Evolutionary conservation across 2,888 invertebrate species (phyloP).

Genomic region (Oscheius sp.): DNA sequence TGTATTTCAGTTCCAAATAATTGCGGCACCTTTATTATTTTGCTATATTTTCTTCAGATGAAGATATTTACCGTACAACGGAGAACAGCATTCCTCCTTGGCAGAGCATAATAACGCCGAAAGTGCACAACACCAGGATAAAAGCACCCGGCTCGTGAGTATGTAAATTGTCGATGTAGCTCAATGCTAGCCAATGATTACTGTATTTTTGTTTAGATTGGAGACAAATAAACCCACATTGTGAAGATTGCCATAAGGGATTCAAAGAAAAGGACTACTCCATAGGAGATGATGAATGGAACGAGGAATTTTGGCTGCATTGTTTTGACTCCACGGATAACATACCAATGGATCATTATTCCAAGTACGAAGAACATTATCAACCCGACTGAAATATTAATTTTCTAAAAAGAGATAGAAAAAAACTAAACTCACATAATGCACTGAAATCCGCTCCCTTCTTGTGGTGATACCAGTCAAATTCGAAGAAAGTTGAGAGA

Average conservation of each 20-base stretch:
- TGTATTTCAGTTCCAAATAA: constrained; percentile 52
- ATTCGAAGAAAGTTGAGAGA: constrained; percentile 64
- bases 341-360: constrained; percentile 57
- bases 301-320: constrained; percentile 50
- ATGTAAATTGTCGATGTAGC: constrained; percentile 3
- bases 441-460: constrained; percentile 62
- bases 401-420: no score
- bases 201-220: constrained; percentile 21
- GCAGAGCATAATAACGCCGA: constrained; percentile 17
- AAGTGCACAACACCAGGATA: neutral
- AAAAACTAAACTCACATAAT: constrained; percentile 34
- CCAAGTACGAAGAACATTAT: constrained; percentile 57
- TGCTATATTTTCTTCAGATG: neutral
- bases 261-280: constrained; percentile 54
- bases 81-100: constrained; percentile 40
- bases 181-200: constrained; percentile 37
- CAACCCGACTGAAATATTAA: constrained; percentile 49
- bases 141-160: constrained; percentile 20
- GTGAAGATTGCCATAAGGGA: constrained; percentile 43
- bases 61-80: constrained; percentile 26
- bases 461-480: constrained; percentile 65
- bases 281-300: constrained; percentile 65
- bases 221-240: constrained; percentile 41
- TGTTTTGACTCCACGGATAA: constrained; percentile 37
- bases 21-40: constrained; percentile 37